A percentile compares a stretch with the other conserved stretches of the same genome.
phyloP scores from a whole-genome alignment of 30 jellyfish, hydroid and myxozoan genomes.

The Hydractinia symbiolongicarpus region DNA sequence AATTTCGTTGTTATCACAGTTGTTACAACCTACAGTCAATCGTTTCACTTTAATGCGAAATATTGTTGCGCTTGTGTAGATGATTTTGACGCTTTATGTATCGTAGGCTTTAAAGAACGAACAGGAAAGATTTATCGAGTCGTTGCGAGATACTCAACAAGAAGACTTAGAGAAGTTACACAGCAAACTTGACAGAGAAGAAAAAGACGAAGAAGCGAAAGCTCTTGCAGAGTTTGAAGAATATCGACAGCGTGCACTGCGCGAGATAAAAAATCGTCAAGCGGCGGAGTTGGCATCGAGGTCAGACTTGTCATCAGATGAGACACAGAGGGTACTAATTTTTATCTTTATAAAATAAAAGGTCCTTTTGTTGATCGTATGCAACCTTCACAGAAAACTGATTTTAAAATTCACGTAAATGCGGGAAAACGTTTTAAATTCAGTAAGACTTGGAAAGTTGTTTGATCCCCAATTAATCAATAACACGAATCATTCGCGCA shows the following conservation, averaged over 20 bases:
- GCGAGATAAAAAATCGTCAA: conserved; percentile 73
- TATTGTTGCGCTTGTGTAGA: background rate
- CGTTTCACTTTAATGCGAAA: background rate
- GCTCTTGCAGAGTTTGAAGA: conserved; percentile 64
- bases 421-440: no score
- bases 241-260: conserved; percentile 55
- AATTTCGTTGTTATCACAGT: no score
- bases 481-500: no score
- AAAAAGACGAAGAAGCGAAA: conserved; percentile 56
- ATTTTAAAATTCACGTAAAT: no score
- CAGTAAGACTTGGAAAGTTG: no score
- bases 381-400: no score
- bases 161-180: conserved; percentile 36
- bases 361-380: no score
- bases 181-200: conserved; percentile 64
- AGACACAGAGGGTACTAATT: conserved; percentile 1
- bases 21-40: background rate
- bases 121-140: conserved; percentile 74
- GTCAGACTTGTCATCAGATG: conserved; percentile 38
- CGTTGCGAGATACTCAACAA: conserved; percentile 59
- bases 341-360: no score
- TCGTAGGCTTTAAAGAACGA: conserved; percentile 68
- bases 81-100: background rate
- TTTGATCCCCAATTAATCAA: no score
- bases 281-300: conserved; percentile 81